These are phyloP conservation scores for Dryococelus australis DNA, from an alignment of 2,888 invertebrate genomes.

Conservation along the genomic window DNA sequence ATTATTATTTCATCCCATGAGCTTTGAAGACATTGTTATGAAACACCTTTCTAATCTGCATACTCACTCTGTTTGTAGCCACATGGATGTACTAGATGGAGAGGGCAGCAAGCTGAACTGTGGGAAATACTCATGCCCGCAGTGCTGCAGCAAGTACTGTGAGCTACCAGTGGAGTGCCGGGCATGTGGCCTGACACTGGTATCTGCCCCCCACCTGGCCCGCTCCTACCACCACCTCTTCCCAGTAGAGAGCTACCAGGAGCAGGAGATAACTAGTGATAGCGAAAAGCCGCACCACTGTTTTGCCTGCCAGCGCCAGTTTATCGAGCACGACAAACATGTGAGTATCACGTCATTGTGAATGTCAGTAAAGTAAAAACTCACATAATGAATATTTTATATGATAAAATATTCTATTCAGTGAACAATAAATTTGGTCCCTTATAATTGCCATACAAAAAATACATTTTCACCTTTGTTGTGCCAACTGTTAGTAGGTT, in stretches of 20 bases:
- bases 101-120: constrained; percentile 73
- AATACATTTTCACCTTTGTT: too few relatives aligned
- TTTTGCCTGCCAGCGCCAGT: constrained; percentile 77
- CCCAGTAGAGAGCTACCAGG: constrained; percentile 86
- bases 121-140: constrained; percentile 89
- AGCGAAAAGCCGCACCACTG: constrained; percentile 67
- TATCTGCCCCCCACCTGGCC: constrained; percentile 97
- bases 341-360: constrained; percentile 58
- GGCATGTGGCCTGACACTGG: constrained; percentile 93
- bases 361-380: too few relatives aligned
- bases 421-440: too few relatives aligned
- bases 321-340: constrained; percentile 75
- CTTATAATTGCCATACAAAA: too few relatives aligned
- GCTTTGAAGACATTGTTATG: too few relatives aligned
- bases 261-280: constrained; percentile 59
- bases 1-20: too few relatives aligned
- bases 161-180: constrained; percentile 97
- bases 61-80: constrained; percentile 63
- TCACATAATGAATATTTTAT: too few relatives aligned
- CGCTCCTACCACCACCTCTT: constrained; percentile 97
- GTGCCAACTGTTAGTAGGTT: too few relatives aligned
- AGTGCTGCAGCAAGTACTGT: constrained; percentile 97
- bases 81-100: constrained; percentile 72
- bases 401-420: too few relatives aligned
- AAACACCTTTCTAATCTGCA: too few relatives aligned